Evolutionary conservation across 2,113 vertebrate genomes (phyloP), one percentile per base, ranked within the genome.

Genomic region (Myotis yumanensis): DNA sequence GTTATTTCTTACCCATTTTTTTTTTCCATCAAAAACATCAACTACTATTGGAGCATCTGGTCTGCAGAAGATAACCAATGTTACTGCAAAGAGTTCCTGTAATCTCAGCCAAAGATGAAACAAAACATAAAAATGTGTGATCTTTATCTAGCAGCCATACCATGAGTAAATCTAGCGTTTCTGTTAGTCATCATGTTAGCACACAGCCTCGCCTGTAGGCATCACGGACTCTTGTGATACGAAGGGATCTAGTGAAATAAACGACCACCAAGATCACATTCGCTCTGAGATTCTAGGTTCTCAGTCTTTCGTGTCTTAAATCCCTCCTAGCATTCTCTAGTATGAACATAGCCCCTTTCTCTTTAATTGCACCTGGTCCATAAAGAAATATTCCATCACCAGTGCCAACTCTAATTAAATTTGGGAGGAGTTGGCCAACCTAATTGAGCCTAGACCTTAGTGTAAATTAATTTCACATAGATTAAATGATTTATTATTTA

Each of bases 381-480:
- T 83, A 96, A 96, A 90, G 95, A 96, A 95, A 94, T 88, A 95
- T 83, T 37, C 92, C 73, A 75, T 94, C 79, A 35, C 54, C 79
- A 91, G 28, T 64, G 76, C 59, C 89, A 88, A 69, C 68, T 97
- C 73, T 83, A 93, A 94, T 96, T 95, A 85, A 97, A 96, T 62
- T 43, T 96, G 92, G 95, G 95, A 95, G 95, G 93, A 92, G 94
- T 72, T 86, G 87, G 46, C 84, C 69, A 89, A 80, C 77, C 94
- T 88, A 88, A 94, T 88, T 85, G 93, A 95, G 88, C 87, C 77
- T 86, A 96, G 94, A 96, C 88, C 87, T 79, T 91, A 97, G 90
- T 90, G 93, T 90, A 97, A 97, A 96, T 97, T 95, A 96, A 97
- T 96, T 96, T 97, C 88, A 93, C 97, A 96, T 92, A 93, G 92